Evolutionary conservation across 2,797 vertebrate species (phyloP).

Genomic region (Artibeus jamaicensis): DNA sequence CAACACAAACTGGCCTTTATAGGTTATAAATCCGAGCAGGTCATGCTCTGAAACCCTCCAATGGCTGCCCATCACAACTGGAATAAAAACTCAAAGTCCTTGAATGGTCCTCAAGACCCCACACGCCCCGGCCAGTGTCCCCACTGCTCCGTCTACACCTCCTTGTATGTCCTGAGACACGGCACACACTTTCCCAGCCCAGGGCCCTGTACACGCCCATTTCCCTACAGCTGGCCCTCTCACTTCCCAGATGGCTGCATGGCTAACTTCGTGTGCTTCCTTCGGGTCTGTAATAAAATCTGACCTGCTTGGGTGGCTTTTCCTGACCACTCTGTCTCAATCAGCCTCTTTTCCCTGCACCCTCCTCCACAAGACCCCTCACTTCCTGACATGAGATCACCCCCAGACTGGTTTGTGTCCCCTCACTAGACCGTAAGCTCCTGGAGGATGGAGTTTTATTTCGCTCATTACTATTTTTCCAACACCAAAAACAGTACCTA

Average conservation of each 20-base stretch:
- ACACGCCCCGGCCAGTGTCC: background rate
- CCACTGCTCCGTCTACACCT: no score
- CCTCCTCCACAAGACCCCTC: background rate
- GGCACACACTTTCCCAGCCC: background rate
- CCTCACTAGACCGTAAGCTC: background rate
- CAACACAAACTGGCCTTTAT: background rate
- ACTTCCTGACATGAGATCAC: background rate
- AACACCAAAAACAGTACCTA: background rate
- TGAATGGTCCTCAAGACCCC: background rate
- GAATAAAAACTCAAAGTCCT: background rate
- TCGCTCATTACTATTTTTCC: background rate
- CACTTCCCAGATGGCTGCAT: background rate
- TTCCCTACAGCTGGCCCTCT: background rate
- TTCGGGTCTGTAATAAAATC: background rate
- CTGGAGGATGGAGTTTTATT: background rate
- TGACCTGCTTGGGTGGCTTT: background rate
- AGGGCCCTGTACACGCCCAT: background rate
- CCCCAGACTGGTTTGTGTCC: background rate
- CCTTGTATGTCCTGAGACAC: background rate
- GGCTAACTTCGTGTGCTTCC: background rate
- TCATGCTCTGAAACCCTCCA: background rate
- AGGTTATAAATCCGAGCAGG: no score
- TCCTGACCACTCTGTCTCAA: background rate
- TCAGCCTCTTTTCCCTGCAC: background rate
- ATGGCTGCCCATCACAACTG: background rate